phyloP scores from a whole-genome alignment of 2,113 vertebrate species.

The Psammodynastes pulverulentus region DNA sequence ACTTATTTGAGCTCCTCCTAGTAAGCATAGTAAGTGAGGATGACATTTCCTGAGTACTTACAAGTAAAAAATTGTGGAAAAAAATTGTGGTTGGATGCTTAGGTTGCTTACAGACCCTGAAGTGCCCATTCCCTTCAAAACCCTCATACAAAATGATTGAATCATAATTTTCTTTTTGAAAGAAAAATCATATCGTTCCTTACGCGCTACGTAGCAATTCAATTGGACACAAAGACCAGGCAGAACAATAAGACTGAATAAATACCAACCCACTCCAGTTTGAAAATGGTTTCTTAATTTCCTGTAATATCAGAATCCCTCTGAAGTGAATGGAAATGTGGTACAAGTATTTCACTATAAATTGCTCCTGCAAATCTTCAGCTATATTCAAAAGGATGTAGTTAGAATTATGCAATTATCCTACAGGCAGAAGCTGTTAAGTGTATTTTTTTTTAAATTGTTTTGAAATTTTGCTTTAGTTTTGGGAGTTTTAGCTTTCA shows the following conservation, averaged over 20 bases:
- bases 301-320: background rate
- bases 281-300: background rate
- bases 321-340: background rate
- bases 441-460: background rate
- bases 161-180: background rate
- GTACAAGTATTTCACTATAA: background rate
- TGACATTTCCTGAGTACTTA: background rate
- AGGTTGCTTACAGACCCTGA: background rate
- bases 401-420: background rate
- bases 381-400: background rate
- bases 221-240: background rate
- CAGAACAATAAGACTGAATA: background rate
- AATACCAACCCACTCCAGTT: background rate
- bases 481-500: background rate
- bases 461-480: background rate
- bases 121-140: background rate
- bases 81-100: background rate
- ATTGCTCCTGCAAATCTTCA: background rate
- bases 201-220: background rate
- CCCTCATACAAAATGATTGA: background rate
- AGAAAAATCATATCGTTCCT: background rate
- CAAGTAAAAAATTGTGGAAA: too few species aligned
- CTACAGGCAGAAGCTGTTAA: background rate
- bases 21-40: background rate
- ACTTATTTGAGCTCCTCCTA: background rate